Conservation (phyloP, 2,797 vertebrate genomes). For the Poeciliopsis paucimaculata region DNA sequence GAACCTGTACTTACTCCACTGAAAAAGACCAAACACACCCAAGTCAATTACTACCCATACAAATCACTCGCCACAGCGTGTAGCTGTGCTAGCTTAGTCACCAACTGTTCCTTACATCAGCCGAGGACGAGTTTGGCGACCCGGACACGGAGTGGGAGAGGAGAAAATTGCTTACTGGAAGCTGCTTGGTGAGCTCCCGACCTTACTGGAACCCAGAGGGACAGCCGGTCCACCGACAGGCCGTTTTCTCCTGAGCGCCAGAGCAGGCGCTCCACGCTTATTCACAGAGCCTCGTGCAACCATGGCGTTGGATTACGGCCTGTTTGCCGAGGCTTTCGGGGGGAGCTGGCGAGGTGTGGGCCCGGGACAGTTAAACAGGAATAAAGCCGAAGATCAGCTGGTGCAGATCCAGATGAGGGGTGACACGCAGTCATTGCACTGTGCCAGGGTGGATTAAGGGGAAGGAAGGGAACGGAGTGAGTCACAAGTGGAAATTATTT, state of each 20-base stretch:
- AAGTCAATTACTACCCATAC: conserved; percentile 82
- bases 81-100: conserved; percentile 72
- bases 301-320: conserved; percentile 50
- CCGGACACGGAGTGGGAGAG: conserved; percentile 34
- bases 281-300: conserved; percentile 36
- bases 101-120: conserved; percentile 71
- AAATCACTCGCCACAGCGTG: conserved; percentile 73
- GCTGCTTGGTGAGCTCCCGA: conserved; percentile 52
- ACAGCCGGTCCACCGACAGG: conserved; percentile 59
- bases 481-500: conserved; percentile 59
- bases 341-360: conserved; percentile 65
- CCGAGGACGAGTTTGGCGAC: conserved; percentile 58
- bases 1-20: conserved; percentile 76
- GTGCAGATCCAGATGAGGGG: conserved; percentile 58
- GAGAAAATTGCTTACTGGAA: conserved; percentile 75
- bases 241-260: conserved; percentile 38
- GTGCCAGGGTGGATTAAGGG: conserved; percentile 69
- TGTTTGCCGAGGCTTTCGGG: conserved; percentile 57
- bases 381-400: conserved; percentile 54
- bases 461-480: conserved; percentile 73
- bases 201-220: conserved; percentile 70
- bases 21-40: conserved; percentile 80
- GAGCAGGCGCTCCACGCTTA: conserved; percentile 31
- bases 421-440: conserved; percentile 55
- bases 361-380: conserved; percentile 55